Base-by-base conservation (phyloP, 1,140 invertebrate species). In the Aphaenogaster ashmeadi region DNA sequence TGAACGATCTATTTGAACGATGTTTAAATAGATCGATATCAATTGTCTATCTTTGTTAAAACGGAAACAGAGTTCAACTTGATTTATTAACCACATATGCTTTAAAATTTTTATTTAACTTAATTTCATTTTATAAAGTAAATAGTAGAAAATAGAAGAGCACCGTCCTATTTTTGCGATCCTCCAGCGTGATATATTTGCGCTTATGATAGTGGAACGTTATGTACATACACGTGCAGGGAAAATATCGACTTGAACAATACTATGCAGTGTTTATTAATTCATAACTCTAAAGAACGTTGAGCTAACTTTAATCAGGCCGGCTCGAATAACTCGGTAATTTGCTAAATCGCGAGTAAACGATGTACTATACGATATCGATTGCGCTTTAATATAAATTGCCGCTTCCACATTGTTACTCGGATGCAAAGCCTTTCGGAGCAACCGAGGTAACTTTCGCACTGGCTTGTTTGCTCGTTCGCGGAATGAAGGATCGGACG, bases 401-500 rank as follows among this genome's bases (percentile, higher is more conserved):
- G 58, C 3, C 4, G n/a, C n/a, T 33, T 50, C 4, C 18, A 27
- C 7, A 0, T 50, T 21, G 41, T 36, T 60, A 38, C 21, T 15
- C n/a, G 15, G 8, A 77, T 18, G 27, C 21, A 36, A 62, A 56
- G 8, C 13, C 8, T n/a, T n/a, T 11, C 71, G 21, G 54, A 13
- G 54, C 60, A 38, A 58, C 52, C 44, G 62, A 41, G 13, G 18
- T 41, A 27, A 80, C 47, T 80, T 38, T 69, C 33, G n/a, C 33
- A 2, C 13, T 8, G n/a, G 36, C n/a, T n/a, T 44, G 41, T 80
- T 80, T 41, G 27, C 36, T n/a, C 78, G 11, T 66, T 66, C 38
- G 52, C 44, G 58, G 44, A 44, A 62, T 62, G 58, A 54, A 83
- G 36, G 58, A n/a, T 72, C 27, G 52, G 64, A 54, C 36, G 21